Conservation (phyloP, 2,113 vertebrate species). For the Clarias macrocephalus region DNA sequence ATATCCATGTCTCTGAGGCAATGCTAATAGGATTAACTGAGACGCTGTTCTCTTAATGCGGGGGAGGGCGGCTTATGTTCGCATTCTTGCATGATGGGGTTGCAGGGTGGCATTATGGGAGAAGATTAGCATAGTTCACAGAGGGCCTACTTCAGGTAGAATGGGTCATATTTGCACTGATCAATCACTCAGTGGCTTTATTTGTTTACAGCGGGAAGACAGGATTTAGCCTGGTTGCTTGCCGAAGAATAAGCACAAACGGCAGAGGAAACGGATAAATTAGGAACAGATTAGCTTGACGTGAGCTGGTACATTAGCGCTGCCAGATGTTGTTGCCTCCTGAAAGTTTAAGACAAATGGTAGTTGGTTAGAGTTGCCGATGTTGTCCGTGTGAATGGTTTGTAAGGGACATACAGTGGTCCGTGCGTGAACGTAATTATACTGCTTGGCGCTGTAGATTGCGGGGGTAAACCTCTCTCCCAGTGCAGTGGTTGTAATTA, state of each 20-base stretch:
- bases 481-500: conserved; percentile 52
- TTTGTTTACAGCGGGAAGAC: conserved; percentile 29
- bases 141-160: conserved; percentile 12
- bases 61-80: conserved; percentile 17
- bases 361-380: background rate
- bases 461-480: conserved; percentile 37
- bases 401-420: conserved; percentile 34
- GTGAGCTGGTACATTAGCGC: conserved; percentile 2
- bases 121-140: conserved; percentile 28
- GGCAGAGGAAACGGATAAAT: conserved; percentile 32
- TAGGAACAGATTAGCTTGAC: conserved; percentile 37
- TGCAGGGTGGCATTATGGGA: conserved; percentile 21
- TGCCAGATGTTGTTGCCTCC: conserved; percentile 46
- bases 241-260: conserved; percentile 13
- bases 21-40: conserved; percentile 34
- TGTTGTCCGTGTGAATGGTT: background rate
- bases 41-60: conserved; percentile 23
- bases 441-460: conserved; percentile 34
- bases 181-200: conserved; percentile 29
- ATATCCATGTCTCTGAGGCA: conserved; percentile 37
- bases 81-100: conserved; percentile 16
- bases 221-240: conserved; percentile 33
- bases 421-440: conserved; percentile 45
- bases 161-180: conserved; percentile 29
- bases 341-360: background rate